Evolutionary conservation across 2,888 invertebrate genomes (phyloP).

Genomic region (Caenorhabditis sinica): DNA sequence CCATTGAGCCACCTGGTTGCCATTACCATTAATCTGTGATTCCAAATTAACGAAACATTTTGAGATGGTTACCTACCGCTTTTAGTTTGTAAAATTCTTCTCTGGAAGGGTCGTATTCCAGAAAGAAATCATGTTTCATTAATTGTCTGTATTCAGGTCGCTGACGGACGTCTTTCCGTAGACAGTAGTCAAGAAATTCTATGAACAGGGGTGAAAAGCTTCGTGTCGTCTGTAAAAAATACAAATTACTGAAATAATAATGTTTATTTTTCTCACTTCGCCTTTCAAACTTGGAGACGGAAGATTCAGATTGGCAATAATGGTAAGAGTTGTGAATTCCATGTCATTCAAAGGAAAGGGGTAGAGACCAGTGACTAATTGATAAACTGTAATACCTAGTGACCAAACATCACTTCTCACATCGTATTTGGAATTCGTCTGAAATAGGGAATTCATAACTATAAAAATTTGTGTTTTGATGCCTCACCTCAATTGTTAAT

Average conservation of each 20-base stretch:
- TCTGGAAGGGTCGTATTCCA: conserved; percentile 40
- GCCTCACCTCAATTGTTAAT: conserved; percentile 64
- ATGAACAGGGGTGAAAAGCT: conserved; percentile 76
- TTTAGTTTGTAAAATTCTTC: conserved; percentile 36
- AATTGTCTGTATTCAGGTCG: conserved; percentile 80
- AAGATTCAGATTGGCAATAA: conserved; percentile 55
- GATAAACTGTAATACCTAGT: conserved; percentile 90
- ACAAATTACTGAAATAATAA: no score
- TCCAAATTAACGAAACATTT: not conserved
- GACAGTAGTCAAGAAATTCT: conserved; percentile 77
- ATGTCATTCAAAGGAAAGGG: conserved; percentile 64
- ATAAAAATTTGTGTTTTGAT: no score
- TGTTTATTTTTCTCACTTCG: conserved; percentile 16
- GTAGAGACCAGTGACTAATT: conserved; percentile 92
- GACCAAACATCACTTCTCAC: conserved; percentile 99
- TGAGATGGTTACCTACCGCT: conserved; percentile 27
- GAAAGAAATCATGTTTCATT: conserved; percentile 67
- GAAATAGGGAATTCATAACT: no score
- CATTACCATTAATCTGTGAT: conserved; percentile 42
- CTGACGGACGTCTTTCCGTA: conserved; percentile 76
- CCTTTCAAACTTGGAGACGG: conserved; percentile 58
- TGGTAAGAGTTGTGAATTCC: conserved; percentile 59
- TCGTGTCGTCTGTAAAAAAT: conserved; percentile 36
- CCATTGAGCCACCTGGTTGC: conserved; percentile 52
- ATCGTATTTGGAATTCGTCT: conserved; percentile 89